phyloP scores from a whole-genome alignment of 2,888 invertebrate genomes.

The Plebejus melissa region DNA sequence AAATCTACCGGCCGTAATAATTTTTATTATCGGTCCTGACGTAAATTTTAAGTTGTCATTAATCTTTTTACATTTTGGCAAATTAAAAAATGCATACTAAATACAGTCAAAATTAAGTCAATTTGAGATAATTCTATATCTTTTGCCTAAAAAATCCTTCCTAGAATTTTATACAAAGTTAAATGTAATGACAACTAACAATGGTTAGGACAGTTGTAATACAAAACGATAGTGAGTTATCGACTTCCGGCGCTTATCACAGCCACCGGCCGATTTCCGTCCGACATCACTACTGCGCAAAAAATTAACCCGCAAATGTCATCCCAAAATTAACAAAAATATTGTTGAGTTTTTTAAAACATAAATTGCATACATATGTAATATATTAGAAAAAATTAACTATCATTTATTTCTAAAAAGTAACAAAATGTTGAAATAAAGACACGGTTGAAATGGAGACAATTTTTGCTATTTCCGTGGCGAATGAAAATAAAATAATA shows the following conservation, averaged over 20 bases:
- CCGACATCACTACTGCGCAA: conserved; percentile 19
- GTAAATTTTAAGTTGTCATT: not conserved
- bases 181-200: not conserved
- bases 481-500: too few species aligned
- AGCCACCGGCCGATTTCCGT: conserved; percentile 51
- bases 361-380: not conserved
- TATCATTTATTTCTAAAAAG: too few species aligned
- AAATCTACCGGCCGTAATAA: not conserved
- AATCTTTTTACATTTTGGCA: not conserved
- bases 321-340: conserved; percentile 3
- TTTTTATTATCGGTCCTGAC: not conserved
- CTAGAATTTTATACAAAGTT: not conserved
- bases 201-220: conserved; percentile 14
- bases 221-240: conserved; percentile 45
- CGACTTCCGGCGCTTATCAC: conserved; percentile 65
- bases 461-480: too few species aligned
- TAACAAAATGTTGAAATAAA: too few species aligned
- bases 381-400: too few species aligned
- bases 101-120: not conserved
- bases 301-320: conserved; percentile 28
- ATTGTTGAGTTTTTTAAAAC: not conserved
- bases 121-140: not conserved
- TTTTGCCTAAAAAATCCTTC: not conserved
- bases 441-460: too few species aligned
- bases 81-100: not conserved